phyloP scores from a whole-genome alignment of 2,888 invertebrate genomes.

The Hoplodrina blanda region DNA sequence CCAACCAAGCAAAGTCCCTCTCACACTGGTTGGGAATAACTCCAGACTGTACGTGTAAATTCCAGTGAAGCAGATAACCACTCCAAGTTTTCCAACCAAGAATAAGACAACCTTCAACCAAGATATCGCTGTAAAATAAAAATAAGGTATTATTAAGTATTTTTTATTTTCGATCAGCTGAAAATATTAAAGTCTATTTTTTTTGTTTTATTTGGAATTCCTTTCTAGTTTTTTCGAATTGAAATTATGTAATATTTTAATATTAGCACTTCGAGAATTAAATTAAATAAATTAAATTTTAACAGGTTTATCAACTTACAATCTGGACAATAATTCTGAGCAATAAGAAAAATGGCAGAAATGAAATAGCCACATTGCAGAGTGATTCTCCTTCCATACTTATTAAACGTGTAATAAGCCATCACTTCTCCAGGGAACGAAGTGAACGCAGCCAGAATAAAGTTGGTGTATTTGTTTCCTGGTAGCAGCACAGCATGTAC shows the following conservation, averaged over 20 bases:
- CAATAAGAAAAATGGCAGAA: slow-evolving; percentile 76
- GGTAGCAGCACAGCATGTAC: slow-evolving; percentile 80
- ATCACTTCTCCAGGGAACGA: slow-evolving; percentile 83
- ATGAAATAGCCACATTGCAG: slow-evolving; percentile 77
- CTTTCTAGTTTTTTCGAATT: too few relatives aligned
- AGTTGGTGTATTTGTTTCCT: slow-evolving; percentile 83
- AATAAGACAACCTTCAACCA: slow-evolving; percentile 82
- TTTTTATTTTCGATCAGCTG: not conserved
- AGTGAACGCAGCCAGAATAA: slow-evolving; percentile 76
- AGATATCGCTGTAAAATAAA: slow-evolving; percentile 73
- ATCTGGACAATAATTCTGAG: slow-evolving; percentile 76
- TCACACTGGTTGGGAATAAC: slow-evolving; percentile 82
- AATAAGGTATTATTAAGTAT: not conserved
- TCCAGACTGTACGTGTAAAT: slow-evolving; percentile 83
- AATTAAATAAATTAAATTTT: not conserved
- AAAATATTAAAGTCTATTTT: not conserved
- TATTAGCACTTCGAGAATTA: too few relatives aligned
- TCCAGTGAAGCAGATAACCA: slow-evolving; percentile 82
- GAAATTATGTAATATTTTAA: too few relatives aligned
- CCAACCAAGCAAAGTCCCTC: slow-evolving; percentile 81
- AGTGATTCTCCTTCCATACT: slow-evolving; percentile 78
- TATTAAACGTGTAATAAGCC: slow-evolving; percentile 77
- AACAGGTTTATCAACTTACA: slow-evolving; percentile 71
- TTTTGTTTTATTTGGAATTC: too few relatives aligned
- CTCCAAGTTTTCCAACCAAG: slow-evolving; percentile 78